Evolutionary conservation across 2,797 vertebrate species (phyloP), one percentile per base, ranked within the genome.

Genomic region (Coracias cyanogaster): DNA sequence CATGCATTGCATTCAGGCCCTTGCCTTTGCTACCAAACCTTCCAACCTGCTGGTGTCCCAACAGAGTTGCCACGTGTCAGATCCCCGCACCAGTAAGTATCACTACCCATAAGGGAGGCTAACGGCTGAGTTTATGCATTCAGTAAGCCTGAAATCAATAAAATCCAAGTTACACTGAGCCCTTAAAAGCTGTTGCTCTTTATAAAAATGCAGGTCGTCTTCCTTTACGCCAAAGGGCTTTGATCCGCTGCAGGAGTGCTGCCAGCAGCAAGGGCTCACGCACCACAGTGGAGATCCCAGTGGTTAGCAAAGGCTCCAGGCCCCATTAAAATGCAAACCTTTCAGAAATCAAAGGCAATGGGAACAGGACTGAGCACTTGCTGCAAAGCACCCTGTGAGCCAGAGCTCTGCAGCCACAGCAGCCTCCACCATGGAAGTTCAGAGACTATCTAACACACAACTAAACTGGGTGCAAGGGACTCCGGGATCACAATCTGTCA

Each of bases 321-420:
- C 49, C 43, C 67, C 43, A 12, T 26, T 49, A 35, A 85, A 74
- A 70, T 24, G 18, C 52, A 90, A 92, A 85, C 26, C 21, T 82
- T 26, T 17, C 66, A 33, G 7, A 89, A 95, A 90, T 39, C 67
- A 86, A 78, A 78, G 74, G 55, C 54, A 66, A 25, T 2, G 2
- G 60, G 1, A 3, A 52, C 0, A 0, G 45, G 31, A 45, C 9
- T 2, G 6, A 93, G 35, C 7, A 4, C 6, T 0, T 3, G 55
- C 72, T 57, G 60, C 81, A 76, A 21, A 11, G 1, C 2, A 2
- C 13, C 35, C 67, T 7, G 1, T 2, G 29, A 92, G n/a, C 70
- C 9, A 0, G 37, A 49, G 49, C 69, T 66, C 74, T 15, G 69
- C 18, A 31, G 78, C 35, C 33, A 28, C 66, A 74, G 51, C 18